Percentiles rank a stretch among this genome's conserved stretches.
Conservation (phyloP, 2,113 vertebrate genomes). For the Hucho hucho region DNA sequence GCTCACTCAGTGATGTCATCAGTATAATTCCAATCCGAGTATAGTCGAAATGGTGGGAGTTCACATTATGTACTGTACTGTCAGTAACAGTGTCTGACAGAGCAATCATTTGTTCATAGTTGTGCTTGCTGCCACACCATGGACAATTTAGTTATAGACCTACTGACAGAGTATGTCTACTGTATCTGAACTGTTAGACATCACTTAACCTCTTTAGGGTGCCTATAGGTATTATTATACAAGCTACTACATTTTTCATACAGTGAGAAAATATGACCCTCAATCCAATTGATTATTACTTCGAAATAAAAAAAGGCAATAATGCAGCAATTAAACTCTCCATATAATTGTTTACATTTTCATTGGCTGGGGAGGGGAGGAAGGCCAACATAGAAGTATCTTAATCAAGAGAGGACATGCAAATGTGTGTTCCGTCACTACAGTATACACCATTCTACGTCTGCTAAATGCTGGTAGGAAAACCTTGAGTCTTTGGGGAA, state of each 20-base stretch:
- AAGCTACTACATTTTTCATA: slow-evolving; percentile 55
- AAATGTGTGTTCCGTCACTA: slow-evolving; percentile 70
- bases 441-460: slow-evolving; percentile 69
- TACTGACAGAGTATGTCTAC: neutral
- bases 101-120: slow-evolving; percentile 56
- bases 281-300: slow-evolving; percentile 69
- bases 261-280: slow-evolving; percentile 72
- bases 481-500: slow-evolving; percentile 68
- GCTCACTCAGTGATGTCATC: slow-evolving; percentile 42
- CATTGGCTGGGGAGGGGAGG: slow-evolving; percentile 30
- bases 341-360: slow-evolving; percentile 70
- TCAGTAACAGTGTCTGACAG: slow-evolving; percentile 8
- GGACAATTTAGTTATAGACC: slow-evolving; percentile 48
- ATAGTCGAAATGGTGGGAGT: slow-evolving; percentile 18
- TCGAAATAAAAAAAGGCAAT: slow-evolving; percentile 80
- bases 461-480: slow-evolving; percentile 78
- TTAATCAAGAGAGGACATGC: slow-evolving; percentile 57
- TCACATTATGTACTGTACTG: neutral
- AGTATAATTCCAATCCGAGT: slow-evolving; percentile 36
- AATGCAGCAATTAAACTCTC: slow-evolving; percentile 77
- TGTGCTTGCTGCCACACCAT: slow-evolving; percentile 68
- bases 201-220: too few species aligned
- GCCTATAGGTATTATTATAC: slow-evolving; percentile 47
- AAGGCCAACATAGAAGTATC: slow-evolving; percentile 60
- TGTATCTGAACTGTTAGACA: slow-evolving; percentile 34